Evolutionary conservation across 1,140 invertebrate species (phyloP).

Genomic region (Drosophila oshimai): DNA sequence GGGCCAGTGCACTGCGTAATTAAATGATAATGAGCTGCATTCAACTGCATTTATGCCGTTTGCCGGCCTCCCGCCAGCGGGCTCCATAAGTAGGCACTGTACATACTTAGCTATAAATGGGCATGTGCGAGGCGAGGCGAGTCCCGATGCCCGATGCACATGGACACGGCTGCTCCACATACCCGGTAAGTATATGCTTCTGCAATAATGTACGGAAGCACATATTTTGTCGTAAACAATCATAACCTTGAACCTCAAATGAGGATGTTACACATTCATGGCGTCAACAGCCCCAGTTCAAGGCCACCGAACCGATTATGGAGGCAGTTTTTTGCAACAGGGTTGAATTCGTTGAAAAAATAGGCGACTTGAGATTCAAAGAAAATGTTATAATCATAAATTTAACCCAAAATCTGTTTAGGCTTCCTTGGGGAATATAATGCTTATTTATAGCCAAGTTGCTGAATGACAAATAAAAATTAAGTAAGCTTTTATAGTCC

Average conservation of each 20-base stretch:
- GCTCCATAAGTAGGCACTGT: constrained; percentile 43
- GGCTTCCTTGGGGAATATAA: too few relatives aligned
- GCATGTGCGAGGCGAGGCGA: constrained; percentile 11
- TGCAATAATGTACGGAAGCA: constrained; percentile 12
- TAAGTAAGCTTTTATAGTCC: too few relatives aligned
- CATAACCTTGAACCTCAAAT: constrained; percentile 49
- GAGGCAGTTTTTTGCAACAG: background rate
- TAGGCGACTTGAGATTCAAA: too few relatives aligned
- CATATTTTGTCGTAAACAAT: constrained; percentile 39
- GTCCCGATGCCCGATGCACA: too few relatives aligned
- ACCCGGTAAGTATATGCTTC: background rate
- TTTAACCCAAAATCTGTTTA: too few relatives aligned
- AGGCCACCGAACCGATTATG: constrained; percentile 11
- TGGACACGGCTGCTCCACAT: too few relatives aligned
- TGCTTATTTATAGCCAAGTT: too few relatives aligned
- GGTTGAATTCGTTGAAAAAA: background rate
- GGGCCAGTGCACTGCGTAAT: constrained; percentile 72
- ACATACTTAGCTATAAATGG: constrained; percentile 43
- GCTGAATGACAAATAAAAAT: too few relatives aligned
- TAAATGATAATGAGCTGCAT: constrained; percentile 77
- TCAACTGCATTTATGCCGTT: constrained; percentile 47
- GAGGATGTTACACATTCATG: constrained; percentile 37
- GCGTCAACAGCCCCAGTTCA: constrained; percentile 22
- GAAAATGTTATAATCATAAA: too few relatives aligned
- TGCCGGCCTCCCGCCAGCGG: constrained; percentile 3